phyloP scores from a whole-genome alignment of 2,888 invertebrate genomes.

The Poecilobothrus nobilitatus region DNA sequence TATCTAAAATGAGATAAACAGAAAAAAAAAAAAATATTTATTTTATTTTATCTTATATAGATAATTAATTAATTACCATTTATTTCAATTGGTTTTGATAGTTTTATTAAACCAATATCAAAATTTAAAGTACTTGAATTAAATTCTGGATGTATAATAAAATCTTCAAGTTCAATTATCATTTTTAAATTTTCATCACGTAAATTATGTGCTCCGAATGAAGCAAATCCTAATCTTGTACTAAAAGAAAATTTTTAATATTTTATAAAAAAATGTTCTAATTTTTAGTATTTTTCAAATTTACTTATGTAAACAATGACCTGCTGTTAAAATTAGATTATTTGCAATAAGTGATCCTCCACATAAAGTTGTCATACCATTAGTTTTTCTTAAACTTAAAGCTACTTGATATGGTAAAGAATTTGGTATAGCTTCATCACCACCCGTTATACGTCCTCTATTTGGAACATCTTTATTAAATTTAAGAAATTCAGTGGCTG shows the following conservation, averaged over 20 bases:
- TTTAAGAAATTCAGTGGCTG: too few relatives aligned
- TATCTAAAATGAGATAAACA: constrained; percentile 13
- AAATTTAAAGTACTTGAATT: constrained; percentile 5
- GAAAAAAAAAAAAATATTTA: neutral
- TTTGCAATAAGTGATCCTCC: constrained; percentile 33
- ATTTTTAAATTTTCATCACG: constrained; percentile 8
- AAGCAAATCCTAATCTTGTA: constrained; percentile 14
- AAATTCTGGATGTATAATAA: constrained; percentile 14
- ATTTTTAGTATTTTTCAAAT: too few relatives aligned
- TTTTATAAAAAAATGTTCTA: too few relatives aligned
- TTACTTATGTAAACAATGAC: constrained; percentile 14
- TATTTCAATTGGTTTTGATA: constrained; percentile 14
- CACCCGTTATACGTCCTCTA: constrained; percentile 41
- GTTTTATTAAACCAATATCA: constrained; percentile 19
- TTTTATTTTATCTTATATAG: neutral
- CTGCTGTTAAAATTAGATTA: constrained; percentile 17
- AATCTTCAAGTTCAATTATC: constrained; percentile 12
- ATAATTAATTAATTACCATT: constrained; percentile 15
- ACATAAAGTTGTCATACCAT: constrained; percentile 28
- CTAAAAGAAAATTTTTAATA: constrained; percentile 14
- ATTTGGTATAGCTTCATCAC: constrained; percentile 34
- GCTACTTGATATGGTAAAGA: constrained; percentile 41
- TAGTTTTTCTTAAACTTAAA: constrained; percentile 28
- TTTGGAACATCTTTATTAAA: constrained; percentile 29
- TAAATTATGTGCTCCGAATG: constrained; percentile 19